Base-by-base conservation (phyloP, 2,888 invertebrate genomes). In the Drosophila heteroneura region DNA sequence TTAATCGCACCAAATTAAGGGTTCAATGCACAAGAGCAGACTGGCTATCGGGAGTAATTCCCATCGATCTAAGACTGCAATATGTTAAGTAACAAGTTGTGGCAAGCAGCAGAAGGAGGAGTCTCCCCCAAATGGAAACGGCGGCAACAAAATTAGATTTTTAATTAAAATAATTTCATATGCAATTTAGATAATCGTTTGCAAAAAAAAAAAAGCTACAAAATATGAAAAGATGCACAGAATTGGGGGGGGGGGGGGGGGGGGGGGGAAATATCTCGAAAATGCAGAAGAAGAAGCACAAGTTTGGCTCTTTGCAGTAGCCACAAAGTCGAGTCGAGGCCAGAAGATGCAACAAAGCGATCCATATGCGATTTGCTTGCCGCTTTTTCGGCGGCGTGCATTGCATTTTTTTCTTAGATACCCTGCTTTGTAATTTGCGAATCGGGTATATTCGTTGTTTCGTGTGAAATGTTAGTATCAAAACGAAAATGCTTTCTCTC, bases 141-240 rank as follows among this genome's bases (percentile, higher is more conserved):
- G 79, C 67, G 53, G 71, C 74, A 74, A 82, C 82, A 92, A 93
- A 93, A 93, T 93, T 93, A 91, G 92, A 93, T 92, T 93, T 93
- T 93, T 93, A 93, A 93, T 93, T 93, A 93, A 93, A 93, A 93
- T 93, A 93, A 93, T 93, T 93, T 93, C 89, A 89, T 93, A 93
- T 93, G 93, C 93, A 93, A 93, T 93, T 93, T 93, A 93, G 93
- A 93, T 93, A 93, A 93, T 93, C 93, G 93, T 90, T 92, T 87
- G 89, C 85, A 70, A 81, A 83, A 79, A 57, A 52, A 22, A 44
- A 66, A n/a, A 26, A 26, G 26, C 10, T 12, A 44, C 53, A 54
- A 49, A 51, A 41, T 10, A 68, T 52, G 33, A 19, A 35, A 35
- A 37, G 22, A 35, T 49, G 53, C 63, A 16, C 32, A 37, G 30